Conservation (phyloP, 2,113 vertebrate genomes). For the Psilopsiagon aymara region DNA sequence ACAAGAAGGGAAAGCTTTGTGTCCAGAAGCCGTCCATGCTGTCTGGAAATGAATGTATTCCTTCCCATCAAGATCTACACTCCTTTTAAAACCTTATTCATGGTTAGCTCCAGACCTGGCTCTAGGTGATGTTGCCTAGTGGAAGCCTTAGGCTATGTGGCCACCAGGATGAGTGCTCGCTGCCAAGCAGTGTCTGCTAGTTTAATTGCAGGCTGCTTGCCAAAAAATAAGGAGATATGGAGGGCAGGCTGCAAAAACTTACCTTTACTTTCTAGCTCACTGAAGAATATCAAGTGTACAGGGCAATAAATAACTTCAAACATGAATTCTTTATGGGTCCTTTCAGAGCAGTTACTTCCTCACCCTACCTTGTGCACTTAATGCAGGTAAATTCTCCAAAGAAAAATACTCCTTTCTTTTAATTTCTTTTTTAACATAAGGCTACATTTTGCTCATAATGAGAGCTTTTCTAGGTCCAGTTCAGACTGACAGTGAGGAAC, state of each 20-base stretch:
- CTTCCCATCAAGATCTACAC: background rate
- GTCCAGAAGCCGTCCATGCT: background rate
- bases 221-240: background rate
- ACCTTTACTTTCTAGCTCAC: background rate
- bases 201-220: background rate
- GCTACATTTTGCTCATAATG: background rate
- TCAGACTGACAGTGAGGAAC: background rate
- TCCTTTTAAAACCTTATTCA: rapidly evolving
- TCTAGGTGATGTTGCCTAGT: background rate
- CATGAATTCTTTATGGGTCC: background rate
- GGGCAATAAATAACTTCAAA: background rate
- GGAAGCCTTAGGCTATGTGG: background rate
- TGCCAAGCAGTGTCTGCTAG: rapidly evolving
- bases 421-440: background rate
- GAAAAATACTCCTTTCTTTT: background rate
- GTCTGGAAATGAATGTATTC: background rate
- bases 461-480: background rate
- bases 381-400: background rate
- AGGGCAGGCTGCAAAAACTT: background rate
- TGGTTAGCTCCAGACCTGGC: background rate
- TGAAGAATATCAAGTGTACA: background rate
- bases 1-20: background rate
- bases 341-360: background rate
- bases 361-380: background rate
- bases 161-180: background rate